Conservation (phyloP, 2,888 invertebrate genomes). For the Mythimna impura region DNA sequence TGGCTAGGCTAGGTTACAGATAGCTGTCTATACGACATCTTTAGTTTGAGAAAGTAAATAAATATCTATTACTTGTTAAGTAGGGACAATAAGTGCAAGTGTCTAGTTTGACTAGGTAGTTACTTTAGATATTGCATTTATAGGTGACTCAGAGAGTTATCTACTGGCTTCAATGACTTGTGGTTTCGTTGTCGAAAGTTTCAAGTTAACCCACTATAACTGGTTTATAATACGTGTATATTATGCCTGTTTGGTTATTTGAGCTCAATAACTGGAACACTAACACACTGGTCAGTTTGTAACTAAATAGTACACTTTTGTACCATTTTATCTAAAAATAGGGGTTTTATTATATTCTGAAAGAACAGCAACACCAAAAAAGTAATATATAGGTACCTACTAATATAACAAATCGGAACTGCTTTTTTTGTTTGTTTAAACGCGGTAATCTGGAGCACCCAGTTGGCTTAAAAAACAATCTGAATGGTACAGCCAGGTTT, state of each 20-base stretch:
- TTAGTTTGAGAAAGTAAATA: background rate
- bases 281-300: background rate
- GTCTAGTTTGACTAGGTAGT: too few relatives aligned
- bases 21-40: too few relatives aligned
- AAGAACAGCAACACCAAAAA: background rate
- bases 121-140: too few relatives aligned
- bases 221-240: background rate
- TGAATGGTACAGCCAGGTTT: too few relatives aligned
- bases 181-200: background rate
- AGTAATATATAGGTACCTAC: too few relatives aligned
- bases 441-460: too few relatives aligned
- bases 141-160: background rate
- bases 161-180: background rate
- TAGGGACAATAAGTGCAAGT: too few relatives aligned
- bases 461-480: too few relatives aligned
- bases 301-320: background rate
- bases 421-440: too few relatives aligned
- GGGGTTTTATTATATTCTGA: background rate
- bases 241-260: constrained; percentile 2
- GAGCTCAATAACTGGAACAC: constrained; percentile 2
- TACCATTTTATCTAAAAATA: background rate
- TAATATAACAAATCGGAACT: too few relatives aligned
- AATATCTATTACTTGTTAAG: background rate
- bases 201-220: background rate
- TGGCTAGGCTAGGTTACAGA: too few relatives aligned